A percentile compares a stretch with the other conserved stretches of the same genome.
These are phyloP conservation scores for Nomada ruficornis DNA, from an alignment of 2,888 invertebrate species.

Conservation along the genomic window DNA sequence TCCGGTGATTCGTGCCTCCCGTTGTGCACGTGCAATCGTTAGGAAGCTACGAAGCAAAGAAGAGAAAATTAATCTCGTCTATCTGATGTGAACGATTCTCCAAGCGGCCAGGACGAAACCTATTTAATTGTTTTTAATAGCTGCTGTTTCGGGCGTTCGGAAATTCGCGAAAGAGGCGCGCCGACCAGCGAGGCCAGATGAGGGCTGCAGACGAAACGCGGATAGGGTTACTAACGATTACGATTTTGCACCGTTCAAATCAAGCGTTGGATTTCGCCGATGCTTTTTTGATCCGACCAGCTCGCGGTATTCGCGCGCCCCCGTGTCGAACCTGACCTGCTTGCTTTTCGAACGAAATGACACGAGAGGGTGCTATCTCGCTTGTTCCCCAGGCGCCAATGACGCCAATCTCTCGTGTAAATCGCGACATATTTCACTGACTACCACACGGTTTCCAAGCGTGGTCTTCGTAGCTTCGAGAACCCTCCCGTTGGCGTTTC, in stretches of 20 bases:
- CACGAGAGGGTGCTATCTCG: conserved; percentile 63
- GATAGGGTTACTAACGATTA: conserved; percentile 59
- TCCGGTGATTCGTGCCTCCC: background rate
- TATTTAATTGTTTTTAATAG: conserved; percentile 56
- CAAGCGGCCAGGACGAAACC: background rate
- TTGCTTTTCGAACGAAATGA: conserved; percentile 25
- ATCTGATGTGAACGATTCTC: conserved; percentile 21
- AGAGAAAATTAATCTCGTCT: background rate
- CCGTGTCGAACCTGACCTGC: background rate
- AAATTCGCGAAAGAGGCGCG: conserved; percentile 11
- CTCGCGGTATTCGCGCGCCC: conserved; percentile 15
- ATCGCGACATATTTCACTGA: conserved; percentile 84
- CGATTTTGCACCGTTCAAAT: conserved; percentile 78
- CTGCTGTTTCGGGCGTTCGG: conserved; percentile 19
- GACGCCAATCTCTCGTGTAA: conserved; percentile 84
- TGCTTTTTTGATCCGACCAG: conserved; percentile 82
- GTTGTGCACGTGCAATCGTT: conserved; percentile 21
- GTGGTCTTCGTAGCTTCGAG: conserved; percentile 13
- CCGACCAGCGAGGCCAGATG: background rate
- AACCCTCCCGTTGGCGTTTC: background rate
- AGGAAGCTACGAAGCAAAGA: background rate
- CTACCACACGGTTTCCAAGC: conserved; percentile 48
- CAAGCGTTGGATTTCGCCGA: conserved; percentile 77
- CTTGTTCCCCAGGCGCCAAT: conserved; percentile 83
- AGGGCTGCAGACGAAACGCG: conserved; percentile 11